Percentiles rank a stretch among this genome's conserved stretches.
Evolutionary conservation across 2,888 invertebrate genomes (phyloP).

Genomic region (Eupithecia inturbata): DNA sequence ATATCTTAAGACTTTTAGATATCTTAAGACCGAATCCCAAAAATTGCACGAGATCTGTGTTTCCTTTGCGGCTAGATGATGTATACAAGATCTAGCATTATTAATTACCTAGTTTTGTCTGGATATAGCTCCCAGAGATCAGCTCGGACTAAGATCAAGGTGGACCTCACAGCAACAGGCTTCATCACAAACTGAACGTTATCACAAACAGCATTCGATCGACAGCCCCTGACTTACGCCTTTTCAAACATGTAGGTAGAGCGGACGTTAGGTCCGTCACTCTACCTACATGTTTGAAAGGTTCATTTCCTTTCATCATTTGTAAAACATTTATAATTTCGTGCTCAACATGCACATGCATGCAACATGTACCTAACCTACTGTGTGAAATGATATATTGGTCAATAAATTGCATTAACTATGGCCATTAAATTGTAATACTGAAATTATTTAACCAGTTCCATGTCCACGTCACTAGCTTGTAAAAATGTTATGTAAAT

Average conservation of each 20-base stretch:
- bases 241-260: too few relatives aligned
- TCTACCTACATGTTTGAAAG: conserved; percentile 4
- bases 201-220: conserved; percentile 8
- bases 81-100: neutral
- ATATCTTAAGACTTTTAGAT: too few relatives aligned
- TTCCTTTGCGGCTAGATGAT: neutral
- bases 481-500: neutral
- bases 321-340: neutral
- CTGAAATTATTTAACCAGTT: neutral
- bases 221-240: neutral
- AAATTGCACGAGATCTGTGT: neutral
- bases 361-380: neutral
- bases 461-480: neutral
- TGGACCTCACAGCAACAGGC: neutral
- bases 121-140: neutral
- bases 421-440: neutral
- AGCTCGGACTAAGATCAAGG: neutral
- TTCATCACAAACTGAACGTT: neutral
- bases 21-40: too few relatives aligned
- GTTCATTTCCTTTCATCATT: conserved; percentile 22
- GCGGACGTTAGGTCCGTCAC: too few relatives aligned
- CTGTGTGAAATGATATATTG: neutral
- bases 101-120: neutral
- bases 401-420: neutral
- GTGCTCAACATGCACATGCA: neutral